phyloP scores from a whole-genome alignment of 1,140 invertebrate species.

The Aphis craccivora region DNA sequence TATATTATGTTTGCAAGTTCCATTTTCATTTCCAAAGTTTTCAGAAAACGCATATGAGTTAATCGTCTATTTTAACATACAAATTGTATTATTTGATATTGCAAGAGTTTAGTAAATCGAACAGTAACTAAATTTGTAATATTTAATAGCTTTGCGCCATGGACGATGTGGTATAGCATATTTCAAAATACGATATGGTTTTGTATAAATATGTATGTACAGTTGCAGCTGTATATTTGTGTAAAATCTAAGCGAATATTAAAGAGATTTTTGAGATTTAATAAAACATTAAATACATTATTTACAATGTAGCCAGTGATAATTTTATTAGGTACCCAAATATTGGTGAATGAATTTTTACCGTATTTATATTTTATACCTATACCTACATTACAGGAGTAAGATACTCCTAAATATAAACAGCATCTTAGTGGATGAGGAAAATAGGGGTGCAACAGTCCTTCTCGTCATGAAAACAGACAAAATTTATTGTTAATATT shows the following conservation, averaged over 20 bases:
- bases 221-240: background rate
- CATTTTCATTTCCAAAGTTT: background rate
- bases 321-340: background rate
- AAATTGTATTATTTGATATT: background rate
- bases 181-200: background rate
- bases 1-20: background rate
- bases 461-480: background rate
- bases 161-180: background rate
- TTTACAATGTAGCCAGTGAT: background rate
- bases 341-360: background rate
- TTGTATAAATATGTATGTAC: background rate
- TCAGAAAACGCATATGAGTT: background rate
- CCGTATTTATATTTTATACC: background rate
- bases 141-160: background rate
- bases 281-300: background rate
- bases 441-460: background rate
- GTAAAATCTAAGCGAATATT: background rate
- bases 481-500: background rate
- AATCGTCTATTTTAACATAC: background rate
- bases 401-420: background rate
- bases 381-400: background rate
- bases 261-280: no score
- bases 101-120: background rate
- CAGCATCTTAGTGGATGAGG: background rate
- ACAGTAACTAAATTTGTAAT: background rate